Base-by-base conservation (phyloP, 2,113 vertebrate genomes). In the Menidia beryllina region DNA sequence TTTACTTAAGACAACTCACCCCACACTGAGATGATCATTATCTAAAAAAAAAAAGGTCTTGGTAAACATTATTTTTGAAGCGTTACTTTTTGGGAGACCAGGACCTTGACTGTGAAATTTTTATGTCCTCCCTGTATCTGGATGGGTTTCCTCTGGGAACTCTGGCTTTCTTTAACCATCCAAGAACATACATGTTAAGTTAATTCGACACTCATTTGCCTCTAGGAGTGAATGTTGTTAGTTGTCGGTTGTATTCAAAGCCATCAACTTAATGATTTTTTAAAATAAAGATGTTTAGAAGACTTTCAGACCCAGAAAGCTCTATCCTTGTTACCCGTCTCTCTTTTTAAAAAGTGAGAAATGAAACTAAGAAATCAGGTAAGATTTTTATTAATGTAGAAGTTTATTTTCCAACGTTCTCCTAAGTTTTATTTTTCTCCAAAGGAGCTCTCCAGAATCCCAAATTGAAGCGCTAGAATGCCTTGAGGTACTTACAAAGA, bases 401-500 rank as follows among this genome's bases (percentile, higher is more conserved):
- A 54, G 53, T 77, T 59, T 68, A 67, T 79, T 84, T 78, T 45
- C 60, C 24, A 39, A 38, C 53, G 34, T 15, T 17, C 43, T 30
- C 58, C 23, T 36, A 30, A 67, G 69, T 24, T 45, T 54, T 77
- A 62, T 71, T 53, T 75, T 56, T 55, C 73, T 72, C 26, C n/a
- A 48, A 63, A 80, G 59, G 49, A 85, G 72, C 79, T 47, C 69
- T 55, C 50, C 78, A 52, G 75, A 82, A 76, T 77, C 71, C 69
- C 41, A 84, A 79, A 79, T 38, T 56, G 82, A 76, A 75, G 76
- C 38, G 77, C 0, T 49, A 73, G 30, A 75, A 25, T 2, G 78
- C 82, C 76, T 56, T 17, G 11, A 86, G 88, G 58, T 82, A 23
- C 66, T 77, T 74, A 64, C 72, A 77, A 67, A 57, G 67, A 67